Evolutionary conservation across 2,113 vertebrate genomes (phyloP).

Genomic region (Calidris pygmaea): DNA sequence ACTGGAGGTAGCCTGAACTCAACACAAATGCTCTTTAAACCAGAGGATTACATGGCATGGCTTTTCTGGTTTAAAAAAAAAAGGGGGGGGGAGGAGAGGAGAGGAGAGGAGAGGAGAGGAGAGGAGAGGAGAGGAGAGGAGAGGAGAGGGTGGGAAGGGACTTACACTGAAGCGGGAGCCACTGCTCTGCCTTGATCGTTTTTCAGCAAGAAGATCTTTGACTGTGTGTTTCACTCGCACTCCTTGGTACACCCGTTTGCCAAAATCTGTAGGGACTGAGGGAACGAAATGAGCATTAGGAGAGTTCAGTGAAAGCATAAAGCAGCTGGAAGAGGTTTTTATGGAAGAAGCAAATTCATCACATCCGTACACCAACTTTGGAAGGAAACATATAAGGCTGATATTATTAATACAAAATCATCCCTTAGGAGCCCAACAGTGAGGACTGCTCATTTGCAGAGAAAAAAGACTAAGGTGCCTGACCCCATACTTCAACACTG

Average conservation of each 20-base stretch:
- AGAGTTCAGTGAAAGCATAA: neutral
- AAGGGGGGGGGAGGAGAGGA: no score
- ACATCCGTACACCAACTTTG: fast-evolving
- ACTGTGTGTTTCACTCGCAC: slow-evolving; percentile 96
- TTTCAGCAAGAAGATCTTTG: slow-evolving; percentile 95
- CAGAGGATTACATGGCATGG: fast-evolving
- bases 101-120: no score
- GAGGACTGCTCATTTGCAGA: neutral
- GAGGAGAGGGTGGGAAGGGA: neutral
- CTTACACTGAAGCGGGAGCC: slow-evolving; percentile 85
- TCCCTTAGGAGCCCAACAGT: neutral
- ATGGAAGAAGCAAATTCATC: neutral
- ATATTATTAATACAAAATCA: neutral
- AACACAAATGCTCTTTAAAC: neutral
- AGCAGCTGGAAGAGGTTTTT: neutral
- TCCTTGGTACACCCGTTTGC: slow-evolving; percentile 92
- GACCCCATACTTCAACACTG: neutral
- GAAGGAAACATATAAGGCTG: fast-evolving
- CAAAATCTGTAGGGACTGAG: slow-evolving; percentile 83
- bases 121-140: no score
- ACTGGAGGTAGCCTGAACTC: no score
- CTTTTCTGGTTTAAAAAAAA: neutral
- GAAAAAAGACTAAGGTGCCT: neutral
- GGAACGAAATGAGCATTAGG: neutral
- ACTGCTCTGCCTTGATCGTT: slow-evolving; percentile 84